These are phyloP conservation scores for Oncopodura yosiiana DNA, from an alignment of 1,140 invertebrate species.

Conservation along the genomic window DNA sequence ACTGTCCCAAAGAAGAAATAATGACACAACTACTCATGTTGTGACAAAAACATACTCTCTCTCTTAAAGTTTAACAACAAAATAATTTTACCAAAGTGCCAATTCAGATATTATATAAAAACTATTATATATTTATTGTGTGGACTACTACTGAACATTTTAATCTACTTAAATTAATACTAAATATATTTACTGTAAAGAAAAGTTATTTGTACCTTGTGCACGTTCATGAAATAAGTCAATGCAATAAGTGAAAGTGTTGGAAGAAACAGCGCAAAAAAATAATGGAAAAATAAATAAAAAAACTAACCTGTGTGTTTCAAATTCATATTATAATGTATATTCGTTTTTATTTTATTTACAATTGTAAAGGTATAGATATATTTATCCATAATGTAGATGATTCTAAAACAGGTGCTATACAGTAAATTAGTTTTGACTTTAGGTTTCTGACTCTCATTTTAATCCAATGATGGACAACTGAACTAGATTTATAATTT, in stretches of 20 bases:
- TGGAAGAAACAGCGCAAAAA: conserved; percentile 30
- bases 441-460: too few species aligned
- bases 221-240: background rate
- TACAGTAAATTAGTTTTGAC: too few species aligned
- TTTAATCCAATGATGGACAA: too few species aligned
- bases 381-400: too few species aligned
- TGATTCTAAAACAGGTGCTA: too few species aligned
- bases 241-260: background rate
- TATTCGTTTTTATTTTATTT: background rate
- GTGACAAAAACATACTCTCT: background rate
- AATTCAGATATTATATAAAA: too few species aligned
- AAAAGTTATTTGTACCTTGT: background rate
- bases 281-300: conserved; percentile 39
- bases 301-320: conserved; percentile 36
- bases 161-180: background rate
- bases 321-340: background rate
- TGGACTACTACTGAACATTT: too few species aligned
- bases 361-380: too few species aligned
- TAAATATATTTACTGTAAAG: background rate
- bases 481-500: too few species aligned
- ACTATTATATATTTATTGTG: too few species aligned
- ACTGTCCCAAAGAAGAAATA: too few species aligned
- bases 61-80: background rate
- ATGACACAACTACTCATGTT: too few species aligned
- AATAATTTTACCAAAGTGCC: background rate